Conservation (phyloP, 2,797 vertebrate species). For the Diplodus sargus region DNA sequence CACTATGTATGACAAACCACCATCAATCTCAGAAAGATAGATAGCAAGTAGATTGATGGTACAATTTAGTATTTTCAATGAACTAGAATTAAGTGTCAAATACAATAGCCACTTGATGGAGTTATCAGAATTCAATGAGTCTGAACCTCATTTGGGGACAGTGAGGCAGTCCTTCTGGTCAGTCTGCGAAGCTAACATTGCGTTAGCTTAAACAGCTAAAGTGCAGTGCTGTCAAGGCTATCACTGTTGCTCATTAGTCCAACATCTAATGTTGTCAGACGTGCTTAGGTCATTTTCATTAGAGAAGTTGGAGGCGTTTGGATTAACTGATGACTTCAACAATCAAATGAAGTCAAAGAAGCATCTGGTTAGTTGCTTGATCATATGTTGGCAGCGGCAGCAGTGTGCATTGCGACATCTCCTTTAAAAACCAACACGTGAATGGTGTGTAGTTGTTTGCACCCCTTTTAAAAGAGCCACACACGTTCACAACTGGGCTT, state of each 20-base stretch:
- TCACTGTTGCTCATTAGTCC: not conserved
- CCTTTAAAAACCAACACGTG: not conserved
- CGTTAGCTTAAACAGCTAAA: not conserved
- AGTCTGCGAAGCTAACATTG: not conserved
- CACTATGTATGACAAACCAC: not conserved
- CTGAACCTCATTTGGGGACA: not conserved
- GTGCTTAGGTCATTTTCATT: not conserved
- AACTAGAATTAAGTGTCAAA: not conserved
- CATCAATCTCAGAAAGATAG: not conserved
- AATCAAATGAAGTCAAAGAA: not conserved
- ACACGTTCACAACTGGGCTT: slow-evolving; percentile 44
- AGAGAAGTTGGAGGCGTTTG: not conserved
- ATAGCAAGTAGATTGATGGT: too few species aligned
- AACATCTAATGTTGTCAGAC: not conserved
- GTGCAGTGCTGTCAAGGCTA: not conserved
- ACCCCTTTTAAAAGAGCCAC: slow-evolving; percentile 9
- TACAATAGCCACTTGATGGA: not conserved
- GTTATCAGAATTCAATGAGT: not conserved
- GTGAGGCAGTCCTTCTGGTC: not conserved
- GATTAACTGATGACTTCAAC: not conserved
- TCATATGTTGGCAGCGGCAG: not conserved
- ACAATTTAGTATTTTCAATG: not conserved
- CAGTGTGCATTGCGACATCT: not conserved
- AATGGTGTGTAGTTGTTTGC: slow-evolving; percentile 5
- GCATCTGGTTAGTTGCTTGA: not conserved